Evolutionary conservation across 2,888 invertebrate species (phyloP).

Genomic region (Torymus texanus): DNA sequence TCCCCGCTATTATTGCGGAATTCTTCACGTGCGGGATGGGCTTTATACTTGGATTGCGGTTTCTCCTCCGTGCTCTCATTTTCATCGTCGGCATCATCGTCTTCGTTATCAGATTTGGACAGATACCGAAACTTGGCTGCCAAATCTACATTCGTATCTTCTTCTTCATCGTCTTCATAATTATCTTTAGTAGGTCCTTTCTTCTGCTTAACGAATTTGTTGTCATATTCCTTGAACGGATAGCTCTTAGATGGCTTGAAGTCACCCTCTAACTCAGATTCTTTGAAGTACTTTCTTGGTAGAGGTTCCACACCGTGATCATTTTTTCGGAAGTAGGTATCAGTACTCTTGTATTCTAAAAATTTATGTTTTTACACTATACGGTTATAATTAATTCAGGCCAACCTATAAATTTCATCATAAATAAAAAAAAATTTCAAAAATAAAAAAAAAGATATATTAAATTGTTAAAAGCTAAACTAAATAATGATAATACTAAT

Average conservation of each 20-base stretch:
- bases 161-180: constrained; percentile 27
- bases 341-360: constrained; percentile 28
- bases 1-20: constrained; percentile 54
- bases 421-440: too few relatives aligned
- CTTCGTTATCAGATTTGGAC: constrained; percentile 32
- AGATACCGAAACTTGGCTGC: constrained; percentile 55
- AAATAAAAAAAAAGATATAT: too few relatives aligned
- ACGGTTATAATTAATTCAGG: too few relatives aligned
- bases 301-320: constrained; percentile 39
- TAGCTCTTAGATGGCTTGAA: constrained; percentile 62
- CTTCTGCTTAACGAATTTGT: constrained; percentile 37
- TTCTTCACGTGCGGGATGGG: background rate
- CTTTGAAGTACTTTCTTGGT: constrained; percentile 54
- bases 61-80: constrained; percentile 56
- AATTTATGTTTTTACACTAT: too few relatives aligned
- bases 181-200: background rate
- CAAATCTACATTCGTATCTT: constrained; percentile 32
- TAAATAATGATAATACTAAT: too few relatives aligned
- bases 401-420: too few relatives aligned
- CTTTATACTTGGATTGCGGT: constrained; percentile 53
- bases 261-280: constrained; percentile 57
- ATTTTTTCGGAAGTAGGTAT: constrained; percentile 42
- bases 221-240: constrained; percentile 63
- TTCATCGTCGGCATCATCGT: constrained; percentile 31
- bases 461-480: too few relatives aligned